A percentile compares a stretch with the other conserved stretches of the same genome.
These are phyloP conservation scores for Lasioglossum malachurum DNA, from an alignment of 2,888 invertebrate genomes.

Conservation along the genomic window DNA sequence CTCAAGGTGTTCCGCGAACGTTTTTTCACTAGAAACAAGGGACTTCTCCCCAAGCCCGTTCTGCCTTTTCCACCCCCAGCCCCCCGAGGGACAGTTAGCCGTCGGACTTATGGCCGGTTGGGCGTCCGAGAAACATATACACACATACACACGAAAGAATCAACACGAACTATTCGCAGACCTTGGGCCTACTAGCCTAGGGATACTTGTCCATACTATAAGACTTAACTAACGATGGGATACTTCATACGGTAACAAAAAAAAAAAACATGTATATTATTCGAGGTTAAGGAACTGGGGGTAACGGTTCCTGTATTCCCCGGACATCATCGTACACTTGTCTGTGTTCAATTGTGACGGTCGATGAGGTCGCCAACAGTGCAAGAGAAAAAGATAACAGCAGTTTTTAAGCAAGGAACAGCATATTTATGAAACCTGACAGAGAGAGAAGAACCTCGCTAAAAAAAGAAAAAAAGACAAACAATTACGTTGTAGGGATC, in stretches of 20 bases:
- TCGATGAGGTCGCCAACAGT: slow-evolving; percentile 67
- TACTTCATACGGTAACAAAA: slow-evolving; percentile 79
- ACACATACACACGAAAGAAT: slow-evolving; percentile 62
- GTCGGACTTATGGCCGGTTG: slow-evolving; percentile 46
- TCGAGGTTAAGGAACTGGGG: slow-evolving; percentile 79
- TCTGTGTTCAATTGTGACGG: slow-evolving; percentile 77
- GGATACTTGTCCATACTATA: slow-evolving; percentile 84
- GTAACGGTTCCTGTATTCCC: slow-evolving; percentile 82
- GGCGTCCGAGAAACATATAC: neutral
- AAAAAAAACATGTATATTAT: slow-evolving; percentile 79
- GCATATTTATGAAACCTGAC: slow-evolving; percentile 5
- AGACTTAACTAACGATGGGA: slow-evolving; percentile 84
- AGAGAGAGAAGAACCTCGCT: slow-evolving; percentile 35
- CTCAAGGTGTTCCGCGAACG: slow-evolving; percentile 37
- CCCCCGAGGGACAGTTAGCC: neutral
- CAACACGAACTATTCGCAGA: slow-evolving; percentile 76
- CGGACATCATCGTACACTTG: slow-evolving; percentile 77
- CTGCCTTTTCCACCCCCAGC: neutral
- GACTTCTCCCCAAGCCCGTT: slow-evolving; percentile 2
- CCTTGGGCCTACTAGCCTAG: slow-evolving; percentile 82
- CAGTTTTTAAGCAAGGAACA: neutral
- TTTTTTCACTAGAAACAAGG: neutral
- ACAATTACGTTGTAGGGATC: slow-evolving; percentile 4
- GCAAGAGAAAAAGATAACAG: neutral
- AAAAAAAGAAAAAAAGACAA: slow-evolving; percentile 16